A percentile compares a stretch with the other conserved stretches of the same genome.
Evolutionary conservation across 2,797 vertebrate species (phyloP).

Genomic region (Siniperca scherzeri): DNA sequence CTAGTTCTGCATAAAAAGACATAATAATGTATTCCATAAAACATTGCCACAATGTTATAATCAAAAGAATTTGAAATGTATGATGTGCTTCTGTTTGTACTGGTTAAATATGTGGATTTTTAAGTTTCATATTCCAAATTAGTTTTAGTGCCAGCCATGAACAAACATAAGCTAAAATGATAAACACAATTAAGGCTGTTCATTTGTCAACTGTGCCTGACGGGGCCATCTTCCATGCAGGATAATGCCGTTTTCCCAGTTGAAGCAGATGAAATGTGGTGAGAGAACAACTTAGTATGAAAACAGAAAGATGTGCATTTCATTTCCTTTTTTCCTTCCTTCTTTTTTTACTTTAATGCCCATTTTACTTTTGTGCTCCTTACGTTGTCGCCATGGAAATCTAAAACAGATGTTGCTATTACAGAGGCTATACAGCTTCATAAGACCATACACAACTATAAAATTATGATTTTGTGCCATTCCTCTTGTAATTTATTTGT

Average conservation of each 20-base stretch:
- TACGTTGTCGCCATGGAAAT: constrained; percentile 9
- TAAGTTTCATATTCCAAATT: constrained; percentile 62
- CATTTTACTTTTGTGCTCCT: constrained; percentile 3
- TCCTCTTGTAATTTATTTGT: background rate
- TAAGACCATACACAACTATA: background rate
- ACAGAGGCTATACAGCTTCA: background rate
- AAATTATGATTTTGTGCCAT: background rate
- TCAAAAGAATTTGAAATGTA: constrained; percentile 41
- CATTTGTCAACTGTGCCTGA: constrained; percentile 61
- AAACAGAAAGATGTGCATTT: constrained; percentile 13
- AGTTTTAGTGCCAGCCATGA: constrained; percentile 61
- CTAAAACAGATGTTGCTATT: background rate
- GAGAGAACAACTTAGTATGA: background rate
- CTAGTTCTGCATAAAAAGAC: constrained; percentile 14
- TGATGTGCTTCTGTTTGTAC: constrained; percentile 23
- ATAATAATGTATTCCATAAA: constrained; percentile 2
- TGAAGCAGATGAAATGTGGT: constrained; percentile 34
- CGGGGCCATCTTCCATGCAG: constrained; percentile 47
- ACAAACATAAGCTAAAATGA: constrained; percentile 67
- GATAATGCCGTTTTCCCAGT: constrained; percentile 42
- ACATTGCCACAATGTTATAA: constrained; percentile 24
- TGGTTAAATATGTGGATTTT: constrained; percentile 57
- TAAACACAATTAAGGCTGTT: constrained; percentile 71
- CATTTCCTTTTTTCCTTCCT: background rate
- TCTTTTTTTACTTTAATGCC: background rate